phyloP scores from a whole-genome alignment of 2,113 vertebrate genomes.

The Anas platyrhynchos region DNA sequence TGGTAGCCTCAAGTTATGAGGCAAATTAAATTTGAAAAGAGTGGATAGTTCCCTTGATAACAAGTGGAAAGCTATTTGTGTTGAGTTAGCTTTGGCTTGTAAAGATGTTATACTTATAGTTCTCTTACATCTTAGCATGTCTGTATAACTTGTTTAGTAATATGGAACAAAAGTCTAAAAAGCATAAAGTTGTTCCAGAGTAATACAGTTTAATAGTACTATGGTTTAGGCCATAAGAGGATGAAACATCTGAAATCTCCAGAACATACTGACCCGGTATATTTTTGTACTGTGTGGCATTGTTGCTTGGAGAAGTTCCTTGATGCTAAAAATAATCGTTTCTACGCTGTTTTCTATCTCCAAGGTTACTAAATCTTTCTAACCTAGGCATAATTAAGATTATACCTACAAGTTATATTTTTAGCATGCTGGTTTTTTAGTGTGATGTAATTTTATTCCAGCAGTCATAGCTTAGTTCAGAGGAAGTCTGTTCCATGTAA shows the following conservation, averaged over 20 bases:
- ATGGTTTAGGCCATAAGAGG: slow-evolving; percentile 17
- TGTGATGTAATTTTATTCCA: not conserved
- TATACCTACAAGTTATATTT: slow-evolving; percentile 37
- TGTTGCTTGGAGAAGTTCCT: slow-evolving; percentile 65
- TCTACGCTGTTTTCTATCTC: slow-evolving; percentile 54
- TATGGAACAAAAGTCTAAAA: not conserved
- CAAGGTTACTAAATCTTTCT: slow-evolving; percentile 58
- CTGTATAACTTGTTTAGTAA: not conserved
- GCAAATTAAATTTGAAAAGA: not conserved
- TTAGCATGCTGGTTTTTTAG: slow-evolving; percentile 7
- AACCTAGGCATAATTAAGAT: slow-evolving; percentile 33
- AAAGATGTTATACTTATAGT: not conserved
- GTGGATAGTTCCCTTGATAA: not conserved
- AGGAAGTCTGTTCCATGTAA: not conserved
- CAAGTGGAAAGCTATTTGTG: not conserved
- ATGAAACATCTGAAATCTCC: slow-evolving; percentile 43
- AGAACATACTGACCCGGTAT: slow-evolving; percentile 31
- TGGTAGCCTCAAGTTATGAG: not conserved
- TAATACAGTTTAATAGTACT: not conserved
- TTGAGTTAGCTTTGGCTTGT: not conserved
- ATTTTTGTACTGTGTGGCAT: slow-evolving; percentile 58
- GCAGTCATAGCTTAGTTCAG: not conserved
- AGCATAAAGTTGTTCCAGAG: not conserved
- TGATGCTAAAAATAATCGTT: slow-evolving; percentile 54
- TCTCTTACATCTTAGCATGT: not conserved